Conservation (phyloP, 2,113 vertebrate genomes). For the Hippocampus barbouri region DNA sequence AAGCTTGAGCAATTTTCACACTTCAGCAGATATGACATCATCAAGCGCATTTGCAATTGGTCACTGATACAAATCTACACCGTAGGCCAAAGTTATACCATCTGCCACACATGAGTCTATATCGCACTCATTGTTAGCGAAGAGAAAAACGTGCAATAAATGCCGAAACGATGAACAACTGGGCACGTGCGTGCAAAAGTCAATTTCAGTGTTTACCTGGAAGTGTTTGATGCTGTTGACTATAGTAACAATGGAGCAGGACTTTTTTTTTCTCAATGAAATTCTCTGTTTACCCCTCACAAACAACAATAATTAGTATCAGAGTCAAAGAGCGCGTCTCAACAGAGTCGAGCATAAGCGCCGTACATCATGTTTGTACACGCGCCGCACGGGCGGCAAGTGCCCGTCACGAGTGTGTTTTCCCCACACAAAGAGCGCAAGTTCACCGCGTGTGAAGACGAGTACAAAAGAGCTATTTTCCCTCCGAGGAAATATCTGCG, state of each 20-base stretch:
- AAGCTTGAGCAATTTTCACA: too few relatives aligned
- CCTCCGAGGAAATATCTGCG: constrained; percentile 61
- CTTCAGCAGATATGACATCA: too few relatives aligned
- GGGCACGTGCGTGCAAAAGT: background rate
- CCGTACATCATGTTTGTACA: background rate
- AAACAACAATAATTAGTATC: background rate
- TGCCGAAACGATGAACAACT: too few relatives aligned
- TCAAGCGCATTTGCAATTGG: too few relatives aligned
- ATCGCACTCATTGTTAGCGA: too few relatives aligned
- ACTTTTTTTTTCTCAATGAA: background rate
- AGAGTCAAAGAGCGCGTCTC: background rate
- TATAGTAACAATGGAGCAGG: background rate
- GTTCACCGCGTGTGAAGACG: constrained; percentile 32
- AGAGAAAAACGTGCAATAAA: too few relatives aligned
- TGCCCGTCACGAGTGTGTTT: constrained; percentile 46
- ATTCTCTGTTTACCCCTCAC: background rate
- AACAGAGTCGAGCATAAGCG: background rate
- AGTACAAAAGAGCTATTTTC: constrained; percentile 52
- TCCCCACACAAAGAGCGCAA: constrained; percentile 30
- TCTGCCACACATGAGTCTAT: too few relatives aligned
- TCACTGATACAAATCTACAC: too few relatives aligned
- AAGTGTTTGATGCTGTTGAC: background rate
- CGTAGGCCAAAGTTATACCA: too few relatives aligned
- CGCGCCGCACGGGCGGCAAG: constrained; percentile 1
- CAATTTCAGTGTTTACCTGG: background rate